Conservation (phyloP, 2,797 vertebrate species). For the Sebastes steindachneri region DNA sequence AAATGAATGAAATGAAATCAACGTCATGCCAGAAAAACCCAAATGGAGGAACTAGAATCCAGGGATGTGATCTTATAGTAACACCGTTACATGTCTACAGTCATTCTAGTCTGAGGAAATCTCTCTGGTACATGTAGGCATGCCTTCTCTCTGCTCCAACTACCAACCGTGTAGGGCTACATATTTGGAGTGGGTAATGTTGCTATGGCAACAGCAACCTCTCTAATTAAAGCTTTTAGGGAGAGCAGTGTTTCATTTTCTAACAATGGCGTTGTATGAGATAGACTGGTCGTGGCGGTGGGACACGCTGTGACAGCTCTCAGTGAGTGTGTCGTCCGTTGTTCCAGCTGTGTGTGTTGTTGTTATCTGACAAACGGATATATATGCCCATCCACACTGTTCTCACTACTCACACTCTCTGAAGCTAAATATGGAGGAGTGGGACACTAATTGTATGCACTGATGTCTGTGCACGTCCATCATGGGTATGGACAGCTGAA, state of each 20-base stretch:
- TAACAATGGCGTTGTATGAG: neutral
- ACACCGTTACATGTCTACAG: neutral
- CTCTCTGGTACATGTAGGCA: neutral
- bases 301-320: neutral
- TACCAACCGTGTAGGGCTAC: neutral
- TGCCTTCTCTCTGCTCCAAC: slow-evolving; percentile 6
- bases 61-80: neutral
- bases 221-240: slow-evolving; percentile 43
- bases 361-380: neutral
- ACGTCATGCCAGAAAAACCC: neutral
- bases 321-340: neutral
- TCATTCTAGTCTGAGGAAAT: neutral
- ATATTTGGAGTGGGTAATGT: slow-evolving; percentile 35
- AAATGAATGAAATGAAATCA: neutral
- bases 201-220: slow-evolving; percentile 57
- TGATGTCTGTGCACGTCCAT: slow-evolving; percentile 55
- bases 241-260: slow-evolving; percentile 14
- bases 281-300: neutral
- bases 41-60: neutral
- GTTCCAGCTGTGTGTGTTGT: neutral
- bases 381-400: neutral
- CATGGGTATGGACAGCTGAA: slow-evolving; percentile 60
- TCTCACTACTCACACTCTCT: slow-evolving; percentile 28
- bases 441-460: slow-evolving; percentile 52
- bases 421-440: slow-evolving; percentile 60